Conservation (phyloP, 2,888 invertebrate genomes). For the Dynastes hyllus region DNA sequence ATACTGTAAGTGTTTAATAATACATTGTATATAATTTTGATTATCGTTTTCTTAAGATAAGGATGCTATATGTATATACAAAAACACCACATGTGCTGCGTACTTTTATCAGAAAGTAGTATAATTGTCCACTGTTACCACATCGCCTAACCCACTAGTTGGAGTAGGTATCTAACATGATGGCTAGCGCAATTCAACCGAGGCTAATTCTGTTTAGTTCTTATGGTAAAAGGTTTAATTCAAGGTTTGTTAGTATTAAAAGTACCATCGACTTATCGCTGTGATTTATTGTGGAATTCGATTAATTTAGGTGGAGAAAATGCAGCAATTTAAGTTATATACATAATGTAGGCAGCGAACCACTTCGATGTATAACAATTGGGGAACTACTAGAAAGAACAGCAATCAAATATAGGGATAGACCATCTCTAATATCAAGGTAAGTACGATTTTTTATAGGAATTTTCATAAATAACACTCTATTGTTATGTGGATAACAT, state of each 20-base stretch:
- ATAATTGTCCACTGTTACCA: too few species aligned
- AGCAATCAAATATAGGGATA: constrained; percentile 73
- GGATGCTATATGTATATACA: background rate
- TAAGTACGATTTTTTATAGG: background rate
- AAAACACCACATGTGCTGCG: background rate
- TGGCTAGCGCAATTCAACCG: background rate
- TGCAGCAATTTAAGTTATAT: constrained; percentile 71
- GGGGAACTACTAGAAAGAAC: constrained; percentile 75
- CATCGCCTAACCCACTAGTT: background rate
- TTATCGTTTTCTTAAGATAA: constrained; percentile 11
- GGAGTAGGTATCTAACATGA: too few species aligned
- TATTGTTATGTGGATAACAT: too few species aligned
- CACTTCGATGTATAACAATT: constrained; percentile 74
- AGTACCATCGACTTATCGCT: background rate
- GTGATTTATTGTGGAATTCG: too few species aligned
- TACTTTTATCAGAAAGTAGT: background rate
- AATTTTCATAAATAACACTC: too few species aligned
- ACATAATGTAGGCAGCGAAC: constrained; percentile 72
- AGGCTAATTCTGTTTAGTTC: background rate
- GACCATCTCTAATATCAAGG: constrained; percentile 75
- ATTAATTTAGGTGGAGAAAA: constrained; percentile 35
- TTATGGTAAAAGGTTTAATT: constrained; percentile 1
- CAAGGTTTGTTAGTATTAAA: constrained; percentile 9
- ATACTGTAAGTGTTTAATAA: background rate
- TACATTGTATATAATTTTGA: background rate